phyloP scores from a whole-genome alignment of 2,113 vertebrate genomes.

The Recurvirostra avosetta region DNA sequence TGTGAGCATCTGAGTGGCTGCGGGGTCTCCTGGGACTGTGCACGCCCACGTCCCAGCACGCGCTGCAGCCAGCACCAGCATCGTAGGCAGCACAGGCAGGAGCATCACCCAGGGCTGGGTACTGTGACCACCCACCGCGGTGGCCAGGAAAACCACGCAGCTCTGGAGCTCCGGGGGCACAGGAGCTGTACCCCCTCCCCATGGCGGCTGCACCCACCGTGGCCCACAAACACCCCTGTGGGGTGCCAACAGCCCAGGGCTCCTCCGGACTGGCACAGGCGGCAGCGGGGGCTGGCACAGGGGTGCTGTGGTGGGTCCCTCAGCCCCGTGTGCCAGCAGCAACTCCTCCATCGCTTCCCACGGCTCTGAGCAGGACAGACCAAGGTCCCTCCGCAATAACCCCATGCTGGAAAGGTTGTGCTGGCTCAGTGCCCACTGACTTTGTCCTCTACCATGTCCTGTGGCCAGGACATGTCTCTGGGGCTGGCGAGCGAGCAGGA shows the following conservation, averaged over 20 bases:
- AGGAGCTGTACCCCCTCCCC: background rate
- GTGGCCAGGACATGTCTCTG: rapidly evolving
- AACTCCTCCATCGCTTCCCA: background rate
- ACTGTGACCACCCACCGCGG: rapidly evolving
- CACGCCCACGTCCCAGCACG: rapidly evolving
- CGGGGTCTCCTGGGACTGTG: background rate
- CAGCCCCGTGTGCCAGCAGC: background rate
- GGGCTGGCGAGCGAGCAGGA: rapidly evolving
- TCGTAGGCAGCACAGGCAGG: background rate
- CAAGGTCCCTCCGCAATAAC: too few relatives aligned
- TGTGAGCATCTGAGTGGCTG: rapidly evolving
- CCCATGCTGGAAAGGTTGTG: rapidly evolving
- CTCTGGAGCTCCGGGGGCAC: background rate
- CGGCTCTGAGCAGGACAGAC: background rate
- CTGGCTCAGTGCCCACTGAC: rapidly evolving
- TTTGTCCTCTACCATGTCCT: background rate
- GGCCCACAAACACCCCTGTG: background rate
- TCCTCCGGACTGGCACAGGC: rapidly evolving
- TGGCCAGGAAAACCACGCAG: rapidly evolving
- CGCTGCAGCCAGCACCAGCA: background rate
- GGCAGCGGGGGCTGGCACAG: background rate
- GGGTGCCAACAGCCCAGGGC: too few relatives aligned
- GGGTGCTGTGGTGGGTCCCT: background rate
- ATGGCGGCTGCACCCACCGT: background rate
- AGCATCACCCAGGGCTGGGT: background rate